Conservation (phyloP, 35 echinoderm and acorn worm species). For the Apostichopus japonicus region DNA sequence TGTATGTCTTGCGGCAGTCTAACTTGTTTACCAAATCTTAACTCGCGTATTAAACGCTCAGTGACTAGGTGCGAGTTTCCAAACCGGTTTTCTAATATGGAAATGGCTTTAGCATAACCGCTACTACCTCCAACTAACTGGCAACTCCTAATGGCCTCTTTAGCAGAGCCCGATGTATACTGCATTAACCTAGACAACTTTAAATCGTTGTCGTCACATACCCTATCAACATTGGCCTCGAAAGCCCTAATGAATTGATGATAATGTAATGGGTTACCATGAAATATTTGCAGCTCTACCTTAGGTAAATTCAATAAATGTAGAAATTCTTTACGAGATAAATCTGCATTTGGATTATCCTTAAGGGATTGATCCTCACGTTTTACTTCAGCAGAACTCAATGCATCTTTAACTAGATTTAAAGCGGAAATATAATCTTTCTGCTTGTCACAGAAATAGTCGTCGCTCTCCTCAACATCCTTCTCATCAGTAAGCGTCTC, state of each 20-base stretch:
- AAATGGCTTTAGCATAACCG: conserved; percentile 9
- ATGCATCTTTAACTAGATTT: neutral
- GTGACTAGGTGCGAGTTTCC: conserved; percentile 54
- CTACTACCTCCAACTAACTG: conserved; percentile 9
- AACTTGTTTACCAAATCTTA: conserved; percentile 39
- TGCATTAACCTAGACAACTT: conserved; percentile 52
- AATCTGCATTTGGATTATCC: neutral
- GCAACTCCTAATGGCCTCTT: conserved; percentile 21
- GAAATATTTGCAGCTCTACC: conserved; percentile 49
- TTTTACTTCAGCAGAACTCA: neutral
- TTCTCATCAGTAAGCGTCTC: neutral
- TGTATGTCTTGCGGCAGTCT: conserved; percentile 10
- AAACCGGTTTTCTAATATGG: conserved; percentile 29
- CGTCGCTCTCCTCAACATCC: neutral
- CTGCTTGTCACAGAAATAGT: conserved; percentile 31
- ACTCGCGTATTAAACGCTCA: conserved; percentile 32
- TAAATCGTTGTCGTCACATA: conserved; percentile 17
- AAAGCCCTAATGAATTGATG: conserved; percentile 57
- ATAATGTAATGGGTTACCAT: conserved; percentile 59
- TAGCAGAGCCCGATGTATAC: conserved; percentile 38
- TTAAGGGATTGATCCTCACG: neutral
- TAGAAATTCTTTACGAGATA: conserved; percentile 37
- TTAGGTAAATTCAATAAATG: conserved; percentile 49
- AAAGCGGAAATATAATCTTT: neutral
- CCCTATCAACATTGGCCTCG: conserved; percentile 53